Evolutionary conservation across 1,140 invertebrate genomes (phyloP).

Genomic region (Venustaconcha ellipsiformis): DNA sequence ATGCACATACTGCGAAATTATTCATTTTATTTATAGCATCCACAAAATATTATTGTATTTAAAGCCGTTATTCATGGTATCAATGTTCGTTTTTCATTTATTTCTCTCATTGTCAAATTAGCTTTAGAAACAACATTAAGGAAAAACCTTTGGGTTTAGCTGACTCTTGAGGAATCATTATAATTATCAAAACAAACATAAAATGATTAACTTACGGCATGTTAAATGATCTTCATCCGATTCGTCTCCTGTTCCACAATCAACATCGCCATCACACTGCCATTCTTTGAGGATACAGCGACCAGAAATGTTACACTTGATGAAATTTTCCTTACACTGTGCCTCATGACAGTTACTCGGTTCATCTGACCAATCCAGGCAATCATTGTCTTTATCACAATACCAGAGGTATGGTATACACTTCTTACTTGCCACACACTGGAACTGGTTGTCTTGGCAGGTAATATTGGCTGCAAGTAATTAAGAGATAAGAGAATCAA

Average conservation of each 20-base stretch:
- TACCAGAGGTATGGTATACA: conserved; percentile 94
- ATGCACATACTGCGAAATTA: no score
- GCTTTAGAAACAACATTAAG: no score
- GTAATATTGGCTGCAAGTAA: conserved; percentile 16
- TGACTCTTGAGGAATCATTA: no score
- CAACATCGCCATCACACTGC: conserved; percentile 73
- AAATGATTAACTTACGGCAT: conserved; percentile 42
- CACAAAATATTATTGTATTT: no score
- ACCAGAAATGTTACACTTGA: conserved; percentile 44
- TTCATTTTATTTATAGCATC: no score
- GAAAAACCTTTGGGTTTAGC: no score
- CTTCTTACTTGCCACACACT: conserved; percentile 86
- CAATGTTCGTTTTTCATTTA: no score
- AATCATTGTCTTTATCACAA: conserved; percentile 94
- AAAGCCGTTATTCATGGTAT: no score
- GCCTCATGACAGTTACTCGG: conserved; percentile 69
- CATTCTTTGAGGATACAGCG: conserved; percentile 63
- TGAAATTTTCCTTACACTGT: conserved; percentile 67
- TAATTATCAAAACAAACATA: no score
- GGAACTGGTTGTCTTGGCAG: conserved; percentile 83
- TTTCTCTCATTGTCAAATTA: no score
- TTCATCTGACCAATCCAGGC: conserved; percentile 83
- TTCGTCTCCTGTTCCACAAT: conserved; percentile 54
- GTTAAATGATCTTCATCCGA: conserved; percentile 49
- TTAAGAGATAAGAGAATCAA: neutral